Evolutionary conservation across 2,888 invertebrate species (phyloP).

Genomic region (Hirtodrosophila alboralis): DNA sequence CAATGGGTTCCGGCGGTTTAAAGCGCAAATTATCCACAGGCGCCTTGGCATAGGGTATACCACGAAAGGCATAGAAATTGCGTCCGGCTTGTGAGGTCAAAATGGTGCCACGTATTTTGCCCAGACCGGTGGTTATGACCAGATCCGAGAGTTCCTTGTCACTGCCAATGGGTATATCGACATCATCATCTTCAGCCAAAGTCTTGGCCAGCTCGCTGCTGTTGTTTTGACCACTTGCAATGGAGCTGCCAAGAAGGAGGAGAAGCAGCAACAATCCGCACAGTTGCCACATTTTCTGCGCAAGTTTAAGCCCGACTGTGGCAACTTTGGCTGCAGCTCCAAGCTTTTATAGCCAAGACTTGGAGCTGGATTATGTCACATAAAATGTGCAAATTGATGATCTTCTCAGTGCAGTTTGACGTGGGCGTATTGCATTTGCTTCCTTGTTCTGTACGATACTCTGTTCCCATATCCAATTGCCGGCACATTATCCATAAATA

Average conservation of each 20-base stretch:
- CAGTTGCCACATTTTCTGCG: constrained; percentile 46
- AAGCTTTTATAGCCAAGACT: constrained; percentile 64
- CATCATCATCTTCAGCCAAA: constrained; percentile 36
- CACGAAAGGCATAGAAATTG: constrained; percentile 83
- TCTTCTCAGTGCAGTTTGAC: constrained; percentile 23
- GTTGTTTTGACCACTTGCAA: constrained; percentile 16
- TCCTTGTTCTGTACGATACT: constrained; percentile 37
- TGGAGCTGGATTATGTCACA: constrained; percentile 42
- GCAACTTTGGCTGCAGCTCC: constrained; percentile 8
- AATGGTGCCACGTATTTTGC: constrained; percentile 82
- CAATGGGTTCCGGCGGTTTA: constrained; percentile 84
- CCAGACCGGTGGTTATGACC: constrained; percentile 81
- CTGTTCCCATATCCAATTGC: constrained; percentile 73
- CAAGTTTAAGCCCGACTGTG: constrained; percentile 46
- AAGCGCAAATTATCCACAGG: constrained; percentile 81
- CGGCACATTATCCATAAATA: constrained; percentile 65
- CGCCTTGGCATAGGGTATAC: constrained; percentile 83
- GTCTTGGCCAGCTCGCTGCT: constrained; percentile 32
- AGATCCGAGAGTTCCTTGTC: constrained; percentile 82
- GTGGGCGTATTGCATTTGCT: constrained; percentile 51
- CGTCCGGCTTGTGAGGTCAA: constrained; percentile 80
- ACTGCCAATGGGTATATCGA: constrained; percentile 60
- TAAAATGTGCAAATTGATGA: constrained; percentile 70
- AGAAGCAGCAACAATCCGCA: constrained; percentile 31
- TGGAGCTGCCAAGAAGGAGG: constrained; percentile 1